A percentile compares a stretch with the other conserved stretches of the same genome.
phyloP scores from a whole-genome alignment of 2,888 invertebrate genomes.

The Limenitis camilla region DNA sequence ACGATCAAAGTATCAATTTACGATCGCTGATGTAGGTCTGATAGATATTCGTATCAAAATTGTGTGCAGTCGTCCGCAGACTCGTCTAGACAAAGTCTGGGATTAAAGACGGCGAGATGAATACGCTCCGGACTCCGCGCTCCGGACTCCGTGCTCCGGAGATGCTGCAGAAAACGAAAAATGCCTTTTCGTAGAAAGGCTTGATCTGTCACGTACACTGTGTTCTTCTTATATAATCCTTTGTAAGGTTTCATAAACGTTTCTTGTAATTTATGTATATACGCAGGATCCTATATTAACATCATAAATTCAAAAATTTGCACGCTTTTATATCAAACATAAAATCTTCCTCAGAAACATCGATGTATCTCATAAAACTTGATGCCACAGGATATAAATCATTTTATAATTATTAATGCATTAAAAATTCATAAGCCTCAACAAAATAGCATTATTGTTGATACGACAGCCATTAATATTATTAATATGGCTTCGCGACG shows the following conservation, averaged over 20 bases:
- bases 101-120: conserved; percentile 67
- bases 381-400: conserved; percentile 27
- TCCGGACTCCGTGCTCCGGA: conserved; percentile 33
- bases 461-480: conserved; percentile 67
- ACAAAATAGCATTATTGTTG: conserved; percentile 51
- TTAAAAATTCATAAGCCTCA: conserved; percentile 51
- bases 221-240: conserved; percentile 67
- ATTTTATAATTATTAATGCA: conserved; percentile 26
- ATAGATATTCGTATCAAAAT: conserved; percentile 43
- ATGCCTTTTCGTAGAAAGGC: conserved; percentile 57
- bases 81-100: conserved; percentile 62
- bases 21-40: conserved; percentile 30
- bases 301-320: background rate
- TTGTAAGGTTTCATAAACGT: conserved; percentile 49
- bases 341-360: no score
- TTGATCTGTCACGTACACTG: conserved; percentile 67
- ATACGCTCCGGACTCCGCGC: conserved; percentile 35
- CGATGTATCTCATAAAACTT: background rate
- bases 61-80: conserved; percentile 37
- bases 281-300: background rate
- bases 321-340: background rate
- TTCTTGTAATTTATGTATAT: conserved; percentile 28
- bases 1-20: conserved; percentile 23
- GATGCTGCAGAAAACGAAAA: conserved; percentile 59
- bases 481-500: conserved; percentile 66